Evolutionary conservation across 2,113 vertebrate species (phyloP).

Genomic region (Rhinopomastus cyanomelas): DNA sequence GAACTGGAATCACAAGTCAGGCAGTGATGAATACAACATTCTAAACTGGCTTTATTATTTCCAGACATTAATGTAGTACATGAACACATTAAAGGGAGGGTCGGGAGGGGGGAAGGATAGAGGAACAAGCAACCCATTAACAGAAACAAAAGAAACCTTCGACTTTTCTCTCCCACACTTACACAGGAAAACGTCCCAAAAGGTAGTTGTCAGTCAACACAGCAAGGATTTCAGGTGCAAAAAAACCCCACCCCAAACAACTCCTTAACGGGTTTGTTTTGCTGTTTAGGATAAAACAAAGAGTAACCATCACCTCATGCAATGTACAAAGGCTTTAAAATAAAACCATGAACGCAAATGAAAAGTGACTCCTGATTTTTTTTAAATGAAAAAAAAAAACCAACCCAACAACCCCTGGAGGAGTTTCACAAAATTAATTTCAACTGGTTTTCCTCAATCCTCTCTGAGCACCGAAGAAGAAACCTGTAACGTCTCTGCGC

Average conservation of each 20-base stretch:
- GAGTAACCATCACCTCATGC: constrained; percentile 45
- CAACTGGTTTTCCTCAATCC: neutral
- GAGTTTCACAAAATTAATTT: constrained; percentile 16
- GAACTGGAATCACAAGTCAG: neutral
- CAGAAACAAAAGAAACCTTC: constrained; percentile 20
- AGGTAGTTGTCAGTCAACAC: constrained; percentile 21
- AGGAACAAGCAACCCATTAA: constrained; percentile 41
- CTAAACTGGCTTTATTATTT: constrained; percentile 61
- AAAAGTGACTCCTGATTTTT: neutral
- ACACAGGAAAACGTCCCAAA: constrained; percentile 10
- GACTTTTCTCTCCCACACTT: neutral
- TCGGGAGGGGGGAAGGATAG: neutral
- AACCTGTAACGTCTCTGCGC: neutral
- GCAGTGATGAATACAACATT: neutral
- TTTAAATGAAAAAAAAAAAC: neutral
- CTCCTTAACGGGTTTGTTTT: neutral
- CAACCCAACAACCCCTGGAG: too few relatives aligned
- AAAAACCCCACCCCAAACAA: neutral
- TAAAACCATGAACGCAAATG: constrained; percentile 28
- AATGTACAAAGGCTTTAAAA: constrained; percentile 37
- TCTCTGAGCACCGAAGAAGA: neutral
- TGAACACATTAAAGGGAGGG: constrained; percentile 14
- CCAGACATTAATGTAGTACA: constrained; percentile 44
- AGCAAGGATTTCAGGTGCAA: constrained; percentile 12
- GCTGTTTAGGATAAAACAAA: constrained; percentile 13